Evolutionary conservation across 1,140 invertebrate species (phyloP).

Genomic region (Penaeus japonicus): DNA sequence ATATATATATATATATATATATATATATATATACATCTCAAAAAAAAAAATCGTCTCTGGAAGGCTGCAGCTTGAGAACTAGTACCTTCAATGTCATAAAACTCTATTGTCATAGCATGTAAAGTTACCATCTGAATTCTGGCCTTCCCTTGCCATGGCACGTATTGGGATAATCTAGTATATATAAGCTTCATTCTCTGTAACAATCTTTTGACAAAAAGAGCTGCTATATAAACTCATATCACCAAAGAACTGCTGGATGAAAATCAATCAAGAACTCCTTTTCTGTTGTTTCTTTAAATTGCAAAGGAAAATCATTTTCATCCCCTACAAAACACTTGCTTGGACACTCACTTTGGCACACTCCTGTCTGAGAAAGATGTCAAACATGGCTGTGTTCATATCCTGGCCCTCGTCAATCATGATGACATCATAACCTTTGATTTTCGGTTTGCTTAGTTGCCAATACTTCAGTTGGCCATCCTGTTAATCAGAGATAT

Average conservation of each 20-base stretch:
- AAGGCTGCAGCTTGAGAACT: too few relatives aligned
- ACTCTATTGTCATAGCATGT: too few relatives aligned
- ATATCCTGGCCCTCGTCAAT: conserved; percentile 67
- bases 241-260: not conserved
- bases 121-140: too few relatives aligned
- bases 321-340: not conserved
- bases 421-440: conserved; percentile 62
- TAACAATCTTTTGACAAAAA: not conserved
- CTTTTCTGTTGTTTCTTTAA: not conserved
- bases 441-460: conserved; percentile 62
- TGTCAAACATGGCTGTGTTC: conserved; percentile 64
- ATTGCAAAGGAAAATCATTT: too few relatives aligned
- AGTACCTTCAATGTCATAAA: too few relatives aligned
- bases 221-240: not conserved
- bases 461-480: conserved; percentile 66
- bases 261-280: not conserved
- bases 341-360: conserved; percentile 63
- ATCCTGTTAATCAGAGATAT: conserved; percentile 62
- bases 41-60: too few relatives aligned
- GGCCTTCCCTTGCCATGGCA: too few relatives aligned
- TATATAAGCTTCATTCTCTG: not conserved
- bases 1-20: too few relatives aligned
- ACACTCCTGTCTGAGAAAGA: conserved; percentile 63
- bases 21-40: not conserved
- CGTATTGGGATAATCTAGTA: too few relatives aligned